Evolutionary conservation across 2,888 invertebrate genomes (phyloP).

Genomic region (Watsonalla binaria): DNA sequence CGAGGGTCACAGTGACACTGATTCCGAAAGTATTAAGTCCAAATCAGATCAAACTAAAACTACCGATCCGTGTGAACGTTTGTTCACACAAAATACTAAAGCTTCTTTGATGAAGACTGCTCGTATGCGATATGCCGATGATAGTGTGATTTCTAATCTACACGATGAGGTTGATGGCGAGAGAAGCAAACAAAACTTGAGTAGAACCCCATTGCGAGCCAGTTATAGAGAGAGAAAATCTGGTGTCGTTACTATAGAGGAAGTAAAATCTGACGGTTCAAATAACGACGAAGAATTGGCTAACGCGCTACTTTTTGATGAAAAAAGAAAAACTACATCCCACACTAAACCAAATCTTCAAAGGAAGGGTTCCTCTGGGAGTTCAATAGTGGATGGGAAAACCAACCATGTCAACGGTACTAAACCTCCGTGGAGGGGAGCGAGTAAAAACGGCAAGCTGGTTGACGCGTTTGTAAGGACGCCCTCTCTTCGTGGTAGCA

Average conservation of each 20-base stretch:
- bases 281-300: slow-evolving; percentile 60
- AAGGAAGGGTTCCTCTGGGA: slow-evolving; percentile 52
- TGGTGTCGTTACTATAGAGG: slow-evolving; percentile 69
- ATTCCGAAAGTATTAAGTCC: slow-evolving; percentile 77
- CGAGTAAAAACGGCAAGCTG: slow-evolving; percentile 51
- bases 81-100: slow-evolving; percentile 78
- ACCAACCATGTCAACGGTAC: slow-evolving; percentile 37
- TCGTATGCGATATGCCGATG: slow-evolving; percentile 78
- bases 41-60: slow-evolving; percentile 48
- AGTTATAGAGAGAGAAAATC: slow-evolving; percentile 70
- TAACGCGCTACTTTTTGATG: slow-evolving; percentile 56
- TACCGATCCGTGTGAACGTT: slow-evolving; percentile 67
- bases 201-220: slow-evolving; percentile 54
- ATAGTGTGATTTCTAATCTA: slow-evolving; percentile 48
- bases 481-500: slow-evolving; percentile 63
- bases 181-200: slow-evolving; percentile 55
- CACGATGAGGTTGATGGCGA: slow-evolving; percentile 70
- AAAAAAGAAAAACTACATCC: slow-evolving; percentile 51
- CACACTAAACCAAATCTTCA: slow-evolving; percentile 45
- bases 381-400: slow-evolving; percentile 48
- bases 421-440: slow-evolving; percentile 72
- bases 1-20: slow-evolving; percentile 82
- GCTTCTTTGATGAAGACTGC: slow-evolving; percentile 80
- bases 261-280: slow-evolving; percentile 65
- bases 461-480: slow-evolving; percentile 57